A percentile compares a stretch with the other conserved stretches of the same genome.
Conservation (phyloP, 2,113 vertebrate genomes). For the Corythoichthys intestinalis region DNA sequence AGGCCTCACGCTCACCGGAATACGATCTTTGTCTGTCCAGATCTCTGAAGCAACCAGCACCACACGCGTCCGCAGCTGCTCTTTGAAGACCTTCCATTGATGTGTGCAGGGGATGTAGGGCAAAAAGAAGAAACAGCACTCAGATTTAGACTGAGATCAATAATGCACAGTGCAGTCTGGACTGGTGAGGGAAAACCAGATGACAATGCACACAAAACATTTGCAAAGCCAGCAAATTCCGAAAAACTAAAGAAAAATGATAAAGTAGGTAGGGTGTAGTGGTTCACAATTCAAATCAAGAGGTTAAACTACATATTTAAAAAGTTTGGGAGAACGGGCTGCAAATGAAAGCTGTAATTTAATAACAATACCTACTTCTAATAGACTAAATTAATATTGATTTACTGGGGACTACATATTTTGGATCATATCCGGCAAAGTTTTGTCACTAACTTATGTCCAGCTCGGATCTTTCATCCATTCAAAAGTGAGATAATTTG, state of each 20-base stretch:
- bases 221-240: too few species aligned
- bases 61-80: constrained; percentile 93
- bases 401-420: not conserved
- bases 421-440: not conserved
- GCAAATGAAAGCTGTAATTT: not conserved
- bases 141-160: not conserved
- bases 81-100: constrained; percentile 88
- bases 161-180: not conserved
- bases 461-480: too few species aligned
- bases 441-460: too few species aligned
- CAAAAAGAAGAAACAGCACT: constrained; percentile 22
- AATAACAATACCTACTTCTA: not conserved
- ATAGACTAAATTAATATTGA: not conserved
- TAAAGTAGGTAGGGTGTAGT: not conserved
- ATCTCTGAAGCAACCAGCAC: constrained; percentile 94
- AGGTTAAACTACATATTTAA: not conserved
- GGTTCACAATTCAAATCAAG: not conserved
- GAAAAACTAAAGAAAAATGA: not conserved
- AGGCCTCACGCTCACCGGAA: constrained; percentile 82
- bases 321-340: not conserved
- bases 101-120: constrained; percentile 20
- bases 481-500: too few species aligned
- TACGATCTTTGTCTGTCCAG: constrained; percentile 91
- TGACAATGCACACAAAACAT: too few species aligned
- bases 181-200: not conserved